Evolutionary conservation across 2,113 vertebrate species (phyloP).

Genomic region (Myocastor coypus): DNA sequence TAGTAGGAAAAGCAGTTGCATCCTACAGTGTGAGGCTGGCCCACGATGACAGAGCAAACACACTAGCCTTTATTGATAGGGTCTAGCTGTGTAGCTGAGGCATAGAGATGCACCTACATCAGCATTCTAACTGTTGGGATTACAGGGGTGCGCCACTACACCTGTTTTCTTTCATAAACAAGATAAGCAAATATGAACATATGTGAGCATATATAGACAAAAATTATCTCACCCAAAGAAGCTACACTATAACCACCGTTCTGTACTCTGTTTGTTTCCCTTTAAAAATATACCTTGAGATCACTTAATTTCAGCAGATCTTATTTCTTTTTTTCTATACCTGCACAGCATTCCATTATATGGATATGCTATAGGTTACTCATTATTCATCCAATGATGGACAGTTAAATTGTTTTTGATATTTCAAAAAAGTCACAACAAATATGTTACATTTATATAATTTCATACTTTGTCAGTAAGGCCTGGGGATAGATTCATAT

Average conservation of each 20-base stretch:
- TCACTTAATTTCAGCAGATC: neutral
- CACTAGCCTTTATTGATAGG: neutral
- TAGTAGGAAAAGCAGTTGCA: too few species aligned
- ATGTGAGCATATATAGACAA: neutral
- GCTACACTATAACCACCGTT: neutral
- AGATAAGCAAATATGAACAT: neutral
- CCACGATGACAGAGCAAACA: neutral
- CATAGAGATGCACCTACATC: neutral
- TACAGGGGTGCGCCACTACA: neutral
- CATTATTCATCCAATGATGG: neutral
- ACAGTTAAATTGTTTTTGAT: neutral
- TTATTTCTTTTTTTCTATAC: neutral
- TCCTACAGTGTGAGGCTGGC: neutral
- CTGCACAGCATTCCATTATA: neutral
- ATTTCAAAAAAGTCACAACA: neutral
- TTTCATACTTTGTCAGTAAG: slow-evolving; percentile 32
- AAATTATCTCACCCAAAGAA: neutral
- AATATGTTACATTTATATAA: neutral
- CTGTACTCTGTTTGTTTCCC: neutral
- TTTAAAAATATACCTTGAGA: neutral
- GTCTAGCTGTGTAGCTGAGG: neutral
- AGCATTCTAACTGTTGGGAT: neutral
- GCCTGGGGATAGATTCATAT: neutral
- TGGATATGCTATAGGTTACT: neutral
- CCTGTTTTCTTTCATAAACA: neutral